phyloP scores from a whole-genome alignment of 2,888 invertebrate species.

The Sericinus montela region DNA sequence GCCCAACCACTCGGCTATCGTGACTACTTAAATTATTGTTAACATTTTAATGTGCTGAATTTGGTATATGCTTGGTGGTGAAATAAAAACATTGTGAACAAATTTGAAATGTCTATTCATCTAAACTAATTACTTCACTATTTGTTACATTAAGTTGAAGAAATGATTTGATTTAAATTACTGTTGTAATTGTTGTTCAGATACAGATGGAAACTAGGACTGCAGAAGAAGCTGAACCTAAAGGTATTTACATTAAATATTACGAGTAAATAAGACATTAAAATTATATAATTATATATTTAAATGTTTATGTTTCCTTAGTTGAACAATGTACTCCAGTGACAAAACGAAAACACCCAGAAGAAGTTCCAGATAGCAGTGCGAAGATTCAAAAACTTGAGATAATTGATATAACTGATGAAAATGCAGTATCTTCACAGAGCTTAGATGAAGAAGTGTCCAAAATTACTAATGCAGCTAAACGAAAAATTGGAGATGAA shows the following conservation, averaged over 20 bases:
- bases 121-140: no score
- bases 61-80: no score
- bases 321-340: constrained; percentile 36
- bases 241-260: constrained; percentile 31
- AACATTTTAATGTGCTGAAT: no score
- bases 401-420: constrained; percentile 35
- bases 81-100: no score
- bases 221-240: constrained; percentile 24
- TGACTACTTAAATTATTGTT: no score
- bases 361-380: constrained; percentile 39
- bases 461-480: constrained; percentile 43
- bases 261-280: not conserved
- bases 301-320: constrained; percentile 36
- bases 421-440: constrained; percentile 45
- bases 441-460: constrained; percentile 62
- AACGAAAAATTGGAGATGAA: constrained; percentile 41
- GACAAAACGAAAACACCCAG: constrained; percentile 57
- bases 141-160: no score
- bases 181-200: constrained; percentile 4
- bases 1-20: no score
- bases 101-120: no score
- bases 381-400: constrained; percentile 62
- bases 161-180: no score
- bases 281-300: not conserved
- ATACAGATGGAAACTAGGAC: constrained; percentile 14